phyloP scores from a whole-genome alignment of 2,888 invertebrate genomes.

The Panopea generosa region DNA sequence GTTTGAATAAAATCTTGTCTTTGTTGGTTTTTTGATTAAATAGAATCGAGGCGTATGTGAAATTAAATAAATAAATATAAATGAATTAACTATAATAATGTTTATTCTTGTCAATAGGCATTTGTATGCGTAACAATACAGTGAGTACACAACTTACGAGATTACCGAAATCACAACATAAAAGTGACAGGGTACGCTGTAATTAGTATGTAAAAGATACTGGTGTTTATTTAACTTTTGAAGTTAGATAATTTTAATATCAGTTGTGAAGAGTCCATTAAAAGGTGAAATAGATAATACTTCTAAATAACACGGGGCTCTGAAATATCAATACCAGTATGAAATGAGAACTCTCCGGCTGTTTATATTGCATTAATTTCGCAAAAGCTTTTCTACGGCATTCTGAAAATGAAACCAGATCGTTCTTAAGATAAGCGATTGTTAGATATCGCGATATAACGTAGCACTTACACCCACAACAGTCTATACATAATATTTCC shows the following conservation, averaged over 20 bases:
- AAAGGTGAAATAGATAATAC: conserved; percentile 47
- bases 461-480: no score
- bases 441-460: no score
- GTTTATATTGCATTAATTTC: conserved; percentile 30
- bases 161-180: conserved; percentile 12
- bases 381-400: no score
- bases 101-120: conserved; percentile 47
- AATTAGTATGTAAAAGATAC: conserved; percentile 54
- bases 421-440: no score
- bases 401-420: no score
- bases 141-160: conserved; percentile 39
- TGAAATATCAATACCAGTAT: conserved; percentile 28
- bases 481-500: no score
- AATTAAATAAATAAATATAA: conserved; percentile 55
- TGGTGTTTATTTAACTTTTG: conserved; percentile 52
- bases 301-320: conserved; percentile 29
- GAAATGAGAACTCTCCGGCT: conserved; percentile 19
- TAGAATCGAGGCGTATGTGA: conserved; percentile 25
- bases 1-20: conserved; percentile 33
- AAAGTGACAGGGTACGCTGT: conserved; percentile 44
- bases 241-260: conserved; percentile 55
- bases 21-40: conserved; percentile 39
- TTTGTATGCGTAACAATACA: conserved; percentile 18
- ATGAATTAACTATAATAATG: conserved; percentile 41
- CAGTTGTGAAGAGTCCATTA: conserved; percentile 38